These are phyloP conservation scores for Coptodon rendalli DNA, from an alignment of 2,113 vertebrate genomes.

Conservation along the genomic window DNA sequence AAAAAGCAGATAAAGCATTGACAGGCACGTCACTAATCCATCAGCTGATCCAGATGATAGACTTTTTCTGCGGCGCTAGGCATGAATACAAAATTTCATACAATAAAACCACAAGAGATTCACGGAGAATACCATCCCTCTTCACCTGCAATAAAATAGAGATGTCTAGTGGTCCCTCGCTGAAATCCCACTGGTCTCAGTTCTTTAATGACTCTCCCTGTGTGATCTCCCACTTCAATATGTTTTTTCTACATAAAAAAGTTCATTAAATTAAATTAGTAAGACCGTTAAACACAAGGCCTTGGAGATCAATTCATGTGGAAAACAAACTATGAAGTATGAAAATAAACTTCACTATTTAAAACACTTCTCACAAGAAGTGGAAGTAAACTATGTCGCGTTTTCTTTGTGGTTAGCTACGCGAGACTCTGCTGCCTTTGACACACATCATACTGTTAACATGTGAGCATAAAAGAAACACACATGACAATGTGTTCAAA, in stretches of 20 bases:
- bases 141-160: not conserved
- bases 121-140: not conserved
- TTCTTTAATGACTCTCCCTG: not conserved
- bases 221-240: not conserved
- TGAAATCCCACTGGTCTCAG: not conserved
- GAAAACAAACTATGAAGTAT: not conserved
- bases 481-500: not conserved
- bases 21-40: not conserved
- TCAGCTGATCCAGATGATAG: slow-evolving; percentile 1
- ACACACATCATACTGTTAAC: not conserved
- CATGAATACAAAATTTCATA: not conserved
- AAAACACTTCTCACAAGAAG: not conserved
- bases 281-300: not conserved
- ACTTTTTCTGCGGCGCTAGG: not conserved
- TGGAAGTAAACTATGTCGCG: not conserved
- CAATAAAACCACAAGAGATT: slow-evolving; percentile 5
- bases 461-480: not conserved
- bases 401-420: not conserved
- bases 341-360: not conserved
- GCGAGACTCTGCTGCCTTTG: not conserved
- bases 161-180: not conserved
- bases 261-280: not conserved
- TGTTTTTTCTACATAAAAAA: not conserved
- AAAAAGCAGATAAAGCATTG: not conserved
- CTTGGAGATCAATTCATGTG: not conserved